Evolutionary conservation across 2,113 vertebrate species (phyloP), one percentile per base, ranked within the genome.

Genomic region (Cebidichthys violaceus): DNA sequence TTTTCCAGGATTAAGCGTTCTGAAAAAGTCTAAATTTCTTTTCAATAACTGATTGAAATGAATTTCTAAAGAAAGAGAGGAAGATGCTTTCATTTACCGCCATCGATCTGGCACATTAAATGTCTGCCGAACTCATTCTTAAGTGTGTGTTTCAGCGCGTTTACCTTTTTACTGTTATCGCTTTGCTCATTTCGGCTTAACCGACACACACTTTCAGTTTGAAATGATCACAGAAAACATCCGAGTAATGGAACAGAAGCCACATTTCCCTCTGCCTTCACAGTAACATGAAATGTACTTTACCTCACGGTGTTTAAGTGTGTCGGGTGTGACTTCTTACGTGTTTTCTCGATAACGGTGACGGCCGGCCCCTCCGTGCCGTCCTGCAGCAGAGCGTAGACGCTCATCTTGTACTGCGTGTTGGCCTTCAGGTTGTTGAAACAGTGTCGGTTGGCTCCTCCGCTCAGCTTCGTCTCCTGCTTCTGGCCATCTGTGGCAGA

Each of bases 341-440:
- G 47, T 0, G 98, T 99, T 75, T 80, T 95, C 81, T 95, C 96
- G 43, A 73, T 71, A n/a, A 94, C 89, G 77, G 95, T 96, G 76
- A 97, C 95, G 0, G 95, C 94, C 0, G 97, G 96, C 0, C 98
- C 98, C 61, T 99, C 97, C 0, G 94, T 90, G 1, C 88, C 92
- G 71, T 99, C 98, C 85, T 96, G 96, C 54, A 98, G 94, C 84
- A 96, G 97, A 0, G 97, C 83, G 4, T 96, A 95, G 20, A 99
- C 86, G 15, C 95, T 99, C 89, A 99, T 94, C 92, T 95, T 97
- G 60, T 99, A 97, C 68, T 96, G 95, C 0, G 94, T 96, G 86
- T 96, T 95, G 43, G 98, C 95, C 74, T 90, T 88, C 76, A 99
- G 95, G 82, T 95, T 95, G 88, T 88, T 97, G 93, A 99, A 99